Percentiles rank a stretch among this genome's conserved stretches.
Evolutionary conservation across 2,113 vertebrate genomes (phyloP).

Genomic region (Procavia capensis): DNA sequence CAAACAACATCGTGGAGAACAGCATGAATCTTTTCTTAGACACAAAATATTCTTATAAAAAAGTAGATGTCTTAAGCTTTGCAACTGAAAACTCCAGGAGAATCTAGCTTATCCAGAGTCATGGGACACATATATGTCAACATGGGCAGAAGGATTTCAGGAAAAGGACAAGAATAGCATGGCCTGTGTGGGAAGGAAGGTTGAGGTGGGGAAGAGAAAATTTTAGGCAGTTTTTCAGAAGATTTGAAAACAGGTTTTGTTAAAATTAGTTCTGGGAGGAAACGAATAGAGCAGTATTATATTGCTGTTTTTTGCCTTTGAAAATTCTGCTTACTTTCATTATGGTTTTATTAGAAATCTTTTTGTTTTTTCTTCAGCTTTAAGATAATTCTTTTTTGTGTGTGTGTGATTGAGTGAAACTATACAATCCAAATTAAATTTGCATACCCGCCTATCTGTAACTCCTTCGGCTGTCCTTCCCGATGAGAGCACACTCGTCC

Average conservation of each 20-base stretch:
- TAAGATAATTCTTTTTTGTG: not conserved
- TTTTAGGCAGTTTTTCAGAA: not conserved
- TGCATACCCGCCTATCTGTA: too few relatives aligned
- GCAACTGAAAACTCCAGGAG: not conserved
- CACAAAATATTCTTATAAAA: not conserved
- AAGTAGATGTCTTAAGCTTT: not conserved
- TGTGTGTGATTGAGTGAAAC: too few relatives aligned
- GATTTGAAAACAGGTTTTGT: not conserved
- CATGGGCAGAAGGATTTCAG: not conserved
- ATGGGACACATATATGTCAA: not conserved
- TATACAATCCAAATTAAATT: too few relatives aligned
- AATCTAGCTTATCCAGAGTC: not conserved
- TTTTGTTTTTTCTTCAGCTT: not conserved
- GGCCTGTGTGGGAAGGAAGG: not conserved
- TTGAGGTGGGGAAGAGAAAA: not conserved
- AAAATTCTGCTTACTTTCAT: conserved; percentile 33
- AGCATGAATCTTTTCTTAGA: not conserved
- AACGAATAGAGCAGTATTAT: not conserved
- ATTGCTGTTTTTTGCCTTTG: not conserved
- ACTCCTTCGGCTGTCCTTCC: too few relatives aligned
- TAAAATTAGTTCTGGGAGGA: not conserved
- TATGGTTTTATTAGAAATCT: conserved; percentile 5
- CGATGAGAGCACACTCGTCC: too few relatives aligned
- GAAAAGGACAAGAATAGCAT: not conserved
- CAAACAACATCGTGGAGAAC: conserved; percentile 33